Evolutionary conservation across 2,888 invertebrate genomes (phyloP).

Genomic region (Diarsia dahlii): DNA sequence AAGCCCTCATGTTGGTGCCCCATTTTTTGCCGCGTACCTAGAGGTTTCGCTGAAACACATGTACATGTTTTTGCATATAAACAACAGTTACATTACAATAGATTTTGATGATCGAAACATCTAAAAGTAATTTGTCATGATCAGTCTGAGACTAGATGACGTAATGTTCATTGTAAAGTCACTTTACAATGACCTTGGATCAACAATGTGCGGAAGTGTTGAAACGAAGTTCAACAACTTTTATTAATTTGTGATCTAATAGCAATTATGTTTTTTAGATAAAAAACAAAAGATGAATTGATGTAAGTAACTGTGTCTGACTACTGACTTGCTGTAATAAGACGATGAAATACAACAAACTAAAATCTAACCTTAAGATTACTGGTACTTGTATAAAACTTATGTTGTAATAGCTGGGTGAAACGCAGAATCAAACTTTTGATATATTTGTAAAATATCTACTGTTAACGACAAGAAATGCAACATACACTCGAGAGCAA

Average conservation of each 20-base stretch:
- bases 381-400: neutral
- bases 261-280: conserved; percentile 8
- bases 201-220: conserved; percentile 61
- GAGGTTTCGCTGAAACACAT: conserved; percentile 56
- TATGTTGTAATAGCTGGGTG: neutral
- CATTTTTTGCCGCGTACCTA: conserved; percentile 53
- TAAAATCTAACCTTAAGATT: neutral
- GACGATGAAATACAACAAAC: neutral
- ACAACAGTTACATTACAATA: conserved; percentile 61
- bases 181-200: conserved; percentile 59
- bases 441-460: neutral
- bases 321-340: neutral
- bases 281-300: neutral
- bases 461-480: neutral
- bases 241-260: conserved; percentile 35
- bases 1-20: conserved; percentile 32
- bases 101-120: conserved; percentile 52
- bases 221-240: conserved; percentile 37
- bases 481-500: too few species aligned
- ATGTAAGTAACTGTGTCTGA: neutral
- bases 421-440: neutral
- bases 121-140: conserved; percentile 60
- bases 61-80: conserved; percentile 46
- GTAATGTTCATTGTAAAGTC: conserved; percentile 53
- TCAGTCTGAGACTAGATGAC: conserved; percentile 45